Conservation (phyloP, 2,113 vertebrate genomes). For the Mesoclemmys tuberculata region DNA sequence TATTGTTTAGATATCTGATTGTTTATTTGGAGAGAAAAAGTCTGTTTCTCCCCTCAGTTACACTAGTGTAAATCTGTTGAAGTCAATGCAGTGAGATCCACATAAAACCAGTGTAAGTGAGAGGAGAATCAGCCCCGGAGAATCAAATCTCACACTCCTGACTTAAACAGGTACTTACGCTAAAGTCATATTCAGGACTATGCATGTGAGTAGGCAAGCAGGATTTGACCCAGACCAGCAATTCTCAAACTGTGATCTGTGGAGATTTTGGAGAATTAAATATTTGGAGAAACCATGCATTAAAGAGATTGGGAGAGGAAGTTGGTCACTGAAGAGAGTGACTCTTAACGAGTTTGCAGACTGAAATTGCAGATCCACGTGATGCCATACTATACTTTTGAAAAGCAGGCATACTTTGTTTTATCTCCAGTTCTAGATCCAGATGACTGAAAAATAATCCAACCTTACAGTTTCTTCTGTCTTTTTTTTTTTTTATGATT, state of each 20-base stretch:
- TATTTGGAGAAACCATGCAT: background rate
- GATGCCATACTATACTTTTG: background rate
- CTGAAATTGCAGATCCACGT: background rate
- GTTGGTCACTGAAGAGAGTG: background rate
- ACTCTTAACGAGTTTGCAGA: background rate
- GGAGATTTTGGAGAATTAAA: background rate
- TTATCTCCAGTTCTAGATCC: accelerated
- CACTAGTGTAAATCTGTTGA: background rate
- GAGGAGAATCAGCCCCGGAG: background rate
- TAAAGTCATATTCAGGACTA: accelerated
- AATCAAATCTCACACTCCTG: background rate
- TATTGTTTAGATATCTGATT: background rate
- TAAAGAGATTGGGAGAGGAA: background rate
- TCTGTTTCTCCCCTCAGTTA: background rate
- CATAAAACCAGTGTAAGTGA: background rate
- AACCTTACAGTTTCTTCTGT: background rate
- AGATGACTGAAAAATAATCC: background rate
- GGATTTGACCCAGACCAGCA: background rate
- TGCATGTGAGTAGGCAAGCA: background rate
- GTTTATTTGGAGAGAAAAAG: background rate
- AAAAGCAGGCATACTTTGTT: background rate
- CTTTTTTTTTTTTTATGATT: background rate
- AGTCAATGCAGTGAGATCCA: background rate
- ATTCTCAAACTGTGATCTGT: accelerated
- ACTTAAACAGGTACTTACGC: background rate